These are phyloP conservation scores for Nasonia vitripennis DNA, from an alignment of 1,140 invertebrate species.

Conservation along the genomic window DNA sequence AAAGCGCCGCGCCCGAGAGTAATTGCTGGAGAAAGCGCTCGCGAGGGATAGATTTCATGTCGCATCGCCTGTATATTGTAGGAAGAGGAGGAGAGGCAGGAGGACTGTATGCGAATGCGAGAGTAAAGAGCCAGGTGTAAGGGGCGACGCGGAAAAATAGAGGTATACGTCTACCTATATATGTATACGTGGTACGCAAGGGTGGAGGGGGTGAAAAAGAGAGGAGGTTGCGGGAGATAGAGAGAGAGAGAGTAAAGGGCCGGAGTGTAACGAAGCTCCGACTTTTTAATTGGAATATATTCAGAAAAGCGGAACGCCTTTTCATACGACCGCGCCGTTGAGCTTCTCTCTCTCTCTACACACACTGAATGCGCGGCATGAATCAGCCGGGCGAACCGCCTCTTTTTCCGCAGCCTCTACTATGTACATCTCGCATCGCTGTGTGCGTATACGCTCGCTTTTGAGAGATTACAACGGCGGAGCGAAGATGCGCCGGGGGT, in stretches of 20 bases:
- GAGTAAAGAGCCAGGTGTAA: slow-evolving; percentile 58
- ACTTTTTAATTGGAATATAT: slow-evolving; percentile 76
- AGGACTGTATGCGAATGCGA: slow-evolving; percentile 43
- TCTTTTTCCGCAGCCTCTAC: background rate
- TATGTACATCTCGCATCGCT: too few species aligned
- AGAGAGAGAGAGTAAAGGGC: slow-evolving; percentile 59
- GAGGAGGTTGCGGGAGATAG: background rate
- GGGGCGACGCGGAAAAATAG: slow-evolving; percentile 42
- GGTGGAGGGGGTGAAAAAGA: background rate
- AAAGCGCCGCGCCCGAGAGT: slow-evolving; percentile 55
- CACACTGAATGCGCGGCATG: slow-evolving; percentile 53
- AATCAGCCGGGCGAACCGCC: slow-evolving; percentile 62
- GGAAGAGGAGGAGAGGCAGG: slow-evolving; percentile 53
- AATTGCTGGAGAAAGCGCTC: slow-evolving; percentile 68
- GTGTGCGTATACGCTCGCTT: background rate
- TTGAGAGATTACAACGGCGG: background rate
- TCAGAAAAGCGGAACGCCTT: slow-evolving; percentile 73
- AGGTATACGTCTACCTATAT: background rate
- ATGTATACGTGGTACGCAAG: slow-evolving; percentile 44
- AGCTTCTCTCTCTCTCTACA: slow-evolving; percentile 67
- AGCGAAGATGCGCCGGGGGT: background rate
- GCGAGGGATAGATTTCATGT: slow-evolving; percentile 51
- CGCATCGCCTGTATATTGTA: slow-evolving; percentile 55
- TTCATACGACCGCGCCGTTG: slow-evolving; percentile 67
- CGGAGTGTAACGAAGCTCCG: slow-evolving; percentile 74